Evolutionary conservation across 2,113 vertebrate species (phyloP), one percentile per base, ranked within the genome.

Genomic region (Nibea coibor): DNA sequence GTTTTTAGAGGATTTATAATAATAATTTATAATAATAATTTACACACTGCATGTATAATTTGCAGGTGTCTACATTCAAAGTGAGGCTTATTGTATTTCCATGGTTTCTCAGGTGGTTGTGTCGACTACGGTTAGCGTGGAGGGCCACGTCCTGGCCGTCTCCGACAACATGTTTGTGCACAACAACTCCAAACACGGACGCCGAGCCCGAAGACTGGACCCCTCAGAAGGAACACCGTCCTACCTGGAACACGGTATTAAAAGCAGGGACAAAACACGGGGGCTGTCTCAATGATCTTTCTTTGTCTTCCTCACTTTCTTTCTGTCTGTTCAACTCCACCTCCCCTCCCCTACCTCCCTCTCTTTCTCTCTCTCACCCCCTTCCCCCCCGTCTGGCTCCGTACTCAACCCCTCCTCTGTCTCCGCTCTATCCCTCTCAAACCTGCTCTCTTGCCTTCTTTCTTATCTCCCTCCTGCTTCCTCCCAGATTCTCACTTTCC

Each of bases 121-220:
- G 75, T 94, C 93, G 1, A 94, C 93, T 61, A 94, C 93, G 5
- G 93, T 94, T 71, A 94, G 93, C 35, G 93, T 94, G 68, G 93
- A 94, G 86, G 97, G 97, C 92, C 97, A 98, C 26, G 97, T 98
- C 91, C 90, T 98, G 94, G 97, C 97, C 51, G 97, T 98, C 83
- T 98, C 97, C 19, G 97, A 98, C 94, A 98, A 98, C 90, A 98
- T 98, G 97, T 98, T 98, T 89, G 97, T 98, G 80, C 97, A 98
- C 94, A 98, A 98, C 94, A 98, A 98, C 93, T 98, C 97, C 83
- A 98, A 94, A 91, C 93, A 94, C 43, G 93, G 93, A 22, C 93
- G 93, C 51, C 67, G 92, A 43, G 93, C 93, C 63, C 89, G 93
- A 26, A 88, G 92, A 54, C 82, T 93, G 78, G 93, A 94, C 85